phyloP scores from a whole-genome alignment of 2,113 vertebrate species.

The Suricata suricatta region DNA sequence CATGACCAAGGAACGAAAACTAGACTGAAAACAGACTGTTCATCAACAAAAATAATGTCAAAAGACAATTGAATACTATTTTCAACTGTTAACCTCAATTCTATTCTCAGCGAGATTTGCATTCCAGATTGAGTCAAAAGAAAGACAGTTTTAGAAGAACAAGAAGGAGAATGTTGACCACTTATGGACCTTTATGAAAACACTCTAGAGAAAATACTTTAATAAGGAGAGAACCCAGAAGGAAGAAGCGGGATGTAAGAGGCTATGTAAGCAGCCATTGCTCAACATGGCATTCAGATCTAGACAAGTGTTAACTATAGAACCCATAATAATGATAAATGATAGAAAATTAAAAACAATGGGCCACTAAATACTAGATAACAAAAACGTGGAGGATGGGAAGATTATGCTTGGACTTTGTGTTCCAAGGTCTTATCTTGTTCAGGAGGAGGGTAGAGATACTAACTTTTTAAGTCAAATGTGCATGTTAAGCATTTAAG shows the following conservation, averaged over 20 bases:
- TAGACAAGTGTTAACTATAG: not conserved
- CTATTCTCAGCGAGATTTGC: not conserved
- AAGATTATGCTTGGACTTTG: not conserved
- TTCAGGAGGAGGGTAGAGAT: not conserved
- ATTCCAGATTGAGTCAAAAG: slow-evolving; percentile 23
- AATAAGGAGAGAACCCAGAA: slow-evolving; percentile 11
- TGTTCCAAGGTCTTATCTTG: not conserved
- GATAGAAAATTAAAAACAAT: not conserved
- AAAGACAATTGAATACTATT: not conserved
- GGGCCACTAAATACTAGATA: not conserved
- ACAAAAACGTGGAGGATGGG: not conserved
- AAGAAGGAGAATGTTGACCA: not conserved
- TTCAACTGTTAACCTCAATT: slow-evolving; percentile 33
- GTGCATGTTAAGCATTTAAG: not conserved
- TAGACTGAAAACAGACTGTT: not conserved
- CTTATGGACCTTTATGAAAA: slow-evolving; percentile 6
- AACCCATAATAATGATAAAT: not conserved
- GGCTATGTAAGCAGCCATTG: not conserved
- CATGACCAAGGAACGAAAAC: slow-evolving; percentile 16
- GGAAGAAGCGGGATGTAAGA: not conserved
- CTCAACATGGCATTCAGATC: slow-evolving; percentile 2
- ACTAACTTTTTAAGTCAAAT: not conserved
- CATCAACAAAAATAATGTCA: not conserved
- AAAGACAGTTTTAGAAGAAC: slow-evolving; percentile 35
- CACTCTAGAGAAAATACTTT: not conserved